phyloP scores from a whole-genome alignment of 2,113 vertebrate genomes.

The Pollachius pollachius region DNA sequence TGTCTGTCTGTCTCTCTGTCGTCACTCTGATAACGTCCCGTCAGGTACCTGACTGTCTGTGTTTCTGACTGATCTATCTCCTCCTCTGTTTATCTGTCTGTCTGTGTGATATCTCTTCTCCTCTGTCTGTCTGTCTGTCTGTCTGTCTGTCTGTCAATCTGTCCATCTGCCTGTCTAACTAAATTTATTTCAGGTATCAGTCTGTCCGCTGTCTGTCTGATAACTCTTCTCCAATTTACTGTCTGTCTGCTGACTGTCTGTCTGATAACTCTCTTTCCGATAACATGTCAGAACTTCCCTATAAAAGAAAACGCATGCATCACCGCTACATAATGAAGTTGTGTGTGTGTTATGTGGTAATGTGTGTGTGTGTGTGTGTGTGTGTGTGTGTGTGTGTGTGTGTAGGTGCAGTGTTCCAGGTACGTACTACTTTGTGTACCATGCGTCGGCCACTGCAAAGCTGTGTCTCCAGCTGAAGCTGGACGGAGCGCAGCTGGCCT shows the following conservation, averaged over 20 bases:
- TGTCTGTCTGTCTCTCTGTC: not conserved
- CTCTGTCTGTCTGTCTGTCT: not conserved
- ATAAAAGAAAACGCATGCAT: not conserved
- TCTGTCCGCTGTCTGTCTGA: not conserved
- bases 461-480: constrained; percentile 53
- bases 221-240: not conserved
- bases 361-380: not conserved
- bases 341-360: not conserved
- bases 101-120: no score
- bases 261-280: not conserved
- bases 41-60: not conserved
- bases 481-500: not conserved
- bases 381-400: constrained; percentile 9
- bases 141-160: not conserved
- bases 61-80: not conserved
- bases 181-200: not conserved
- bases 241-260: not conserved
- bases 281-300: not conserved
- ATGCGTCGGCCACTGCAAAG: constrained; percentile 30
- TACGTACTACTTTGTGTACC: constrained; percentile 60
- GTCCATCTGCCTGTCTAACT: not conserved
- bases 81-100: not conserved
- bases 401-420: constrained; percentile 46
- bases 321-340: not conserved
- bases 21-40: not conserved